These are phyloP conservation scores for Tetrax tetrax DNA, from an alignment of 2,113 vertebrate species.

Conservation along the genomic window DNA sequence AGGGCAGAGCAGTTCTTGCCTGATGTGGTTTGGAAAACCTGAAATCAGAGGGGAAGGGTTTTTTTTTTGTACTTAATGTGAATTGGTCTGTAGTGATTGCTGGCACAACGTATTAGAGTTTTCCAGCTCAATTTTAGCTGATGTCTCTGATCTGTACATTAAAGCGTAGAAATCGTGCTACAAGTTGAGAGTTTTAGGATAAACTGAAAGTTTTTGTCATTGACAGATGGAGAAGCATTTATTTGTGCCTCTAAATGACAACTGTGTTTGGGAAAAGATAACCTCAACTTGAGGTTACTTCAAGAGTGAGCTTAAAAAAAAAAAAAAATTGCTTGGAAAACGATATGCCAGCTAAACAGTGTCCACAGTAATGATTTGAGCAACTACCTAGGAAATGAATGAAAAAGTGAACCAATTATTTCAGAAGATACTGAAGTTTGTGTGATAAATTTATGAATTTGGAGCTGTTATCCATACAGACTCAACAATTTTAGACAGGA, in stretches of 20 bases:
- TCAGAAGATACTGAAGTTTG: background rate
- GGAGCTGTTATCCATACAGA: background rate
- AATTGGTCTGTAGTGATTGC: background rate
- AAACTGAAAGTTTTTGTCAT: background rate
- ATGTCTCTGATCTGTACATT: background rate
- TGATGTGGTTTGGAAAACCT: background rate
- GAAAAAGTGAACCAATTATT: background rate
- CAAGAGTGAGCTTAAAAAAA: background rate
- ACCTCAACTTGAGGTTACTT: background rate
- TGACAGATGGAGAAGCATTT: background rate
- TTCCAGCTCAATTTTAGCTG: background rate
- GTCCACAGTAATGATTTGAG: background rate
- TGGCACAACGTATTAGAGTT: background rate
- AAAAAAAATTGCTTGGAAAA: background rate
- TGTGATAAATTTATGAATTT: background rate
- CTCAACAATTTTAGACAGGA: background rate
- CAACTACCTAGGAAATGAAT: background rate
- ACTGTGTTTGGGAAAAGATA: background rate
- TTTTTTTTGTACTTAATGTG: background rate
- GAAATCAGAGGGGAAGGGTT: background rate
- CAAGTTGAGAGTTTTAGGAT: background rate
- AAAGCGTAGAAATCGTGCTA: background rate
- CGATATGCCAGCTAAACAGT: background rate
- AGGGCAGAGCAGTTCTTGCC: background rate
- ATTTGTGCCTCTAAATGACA: background rate